Conservation (phyloP, 2,797 vertebrate genomes). For the Basileuterus tristriatus region DNA sequence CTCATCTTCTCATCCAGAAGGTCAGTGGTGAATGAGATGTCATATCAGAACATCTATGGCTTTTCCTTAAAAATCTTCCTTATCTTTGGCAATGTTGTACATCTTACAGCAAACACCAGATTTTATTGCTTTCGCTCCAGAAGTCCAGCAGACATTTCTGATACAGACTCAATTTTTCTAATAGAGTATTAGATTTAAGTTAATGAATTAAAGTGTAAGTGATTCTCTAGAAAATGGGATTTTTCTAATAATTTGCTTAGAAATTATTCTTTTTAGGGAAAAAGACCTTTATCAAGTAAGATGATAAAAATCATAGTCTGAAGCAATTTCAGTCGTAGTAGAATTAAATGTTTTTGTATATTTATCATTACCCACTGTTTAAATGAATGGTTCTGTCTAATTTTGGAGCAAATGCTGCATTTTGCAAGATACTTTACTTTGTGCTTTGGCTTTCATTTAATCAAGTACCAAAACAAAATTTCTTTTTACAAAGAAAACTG, state of each 20-base stretch:
- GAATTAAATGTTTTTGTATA: background rate
- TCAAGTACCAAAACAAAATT: conserved; percentile 55
- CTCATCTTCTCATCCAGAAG: conserved; percentile 56
- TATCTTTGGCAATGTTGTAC: background rate
- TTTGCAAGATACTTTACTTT: background rate
- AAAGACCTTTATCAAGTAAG: background rate
- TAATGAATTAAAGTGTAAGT: background rate
- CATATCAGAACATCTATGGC: background rate
- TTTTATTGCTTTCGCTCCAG: background rate
- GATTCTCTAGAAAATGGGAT: background rate
- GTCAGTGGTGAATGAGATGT: conserved; percentile 7
- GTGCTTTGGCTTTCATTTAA: conserved; percentile 23
- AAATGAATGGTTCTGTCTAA: background rate
- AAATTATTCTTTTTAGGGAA: background rate
- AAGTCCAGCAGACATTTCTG: background rate
- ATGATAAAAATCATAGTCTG: background rate
- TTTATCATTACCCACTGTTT: background rate
- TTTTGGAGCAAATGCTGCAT: background rate
- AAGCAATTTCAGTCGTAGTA: background rate
- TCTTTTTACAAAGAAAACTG: conserved; percentile 73
- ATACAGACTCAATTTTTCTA: background rate
- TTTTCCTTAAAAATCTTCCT: background rate
- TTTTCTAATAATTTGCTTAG: background rate
- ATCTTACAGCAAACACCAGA: background rate
- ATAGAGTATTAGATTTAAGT: background rate